Evolutionary conservation across 1,140 invertebrate species (phyloP).

Genomic region (Neodiprion pinetum): DNA sequence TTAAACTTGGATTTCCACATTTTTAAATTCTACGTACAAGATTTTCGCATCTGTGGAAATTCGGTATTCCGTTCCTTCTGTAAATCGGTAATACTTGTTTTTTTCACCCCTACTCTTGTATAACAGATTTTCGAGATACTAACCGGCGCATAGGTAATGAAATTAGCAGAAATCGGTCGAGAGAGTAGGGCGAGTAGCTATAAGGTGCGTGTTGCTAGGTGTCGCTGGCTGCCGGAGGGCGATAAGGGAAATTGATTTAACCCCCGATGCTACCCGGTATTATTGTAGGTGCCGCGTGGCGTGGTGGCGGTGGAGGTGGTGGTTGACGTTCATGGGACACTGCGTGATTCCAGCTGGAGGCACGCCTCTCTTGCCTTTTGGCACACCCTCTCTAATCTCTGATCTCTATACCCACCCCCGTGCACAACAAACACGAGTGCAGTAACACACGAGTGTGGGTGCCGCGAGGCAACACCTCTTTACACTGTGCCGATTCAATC

Average conservation of each 20-base stretch:
- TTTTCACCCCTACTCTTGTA: too few relatives aligned
- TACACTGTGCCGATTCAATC: not conserved
- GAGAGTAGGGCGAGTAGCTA: too few relatives aligned
- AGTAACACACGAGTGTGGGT: slow-evolving; percentile 17
- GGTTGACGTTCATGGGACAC: slow-evolving; percentile 51
- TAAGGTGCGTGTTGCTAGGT: slow-evolving; percentile 1
- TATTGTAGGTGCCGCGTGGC: slow-evolving; percentile 24
- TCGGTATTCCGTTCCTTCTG: too few relatives aligned
- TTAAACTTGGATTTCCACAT: too few relatives aligned
- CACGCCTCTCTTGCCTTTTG: slow-evolving; percentile 43
- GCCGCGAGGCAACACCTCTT: slow-evolving; percentile 9
- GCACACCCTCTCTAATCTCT: slow-evolving; percentile 29
- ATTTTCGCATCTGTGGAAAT: too few relatives aligned
- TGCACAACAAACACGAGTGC: not conserved
- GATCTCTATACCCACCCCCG: not conserved
- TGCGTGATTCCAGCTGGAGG: slow-evolving; percentile 39
- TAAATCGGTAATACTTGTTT: too few relatives aligned
- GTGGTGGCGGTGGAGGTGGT: slow-evolving; percentile 23
- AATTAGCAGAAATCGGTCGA: too few relatives aligned
- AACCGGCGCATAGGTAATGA: not conserved
- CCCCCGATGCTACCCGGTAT: slow-evolving; percentile 23
- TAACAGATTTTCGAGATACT: not conserved
- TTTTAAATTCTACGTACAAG: too few relatives aligned
- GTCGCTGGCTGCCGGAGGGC: slow-evolving; percentile 45
- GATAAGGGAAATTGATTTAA: slow-evolving; percentile 60